Percentiles rank a stretch among this genome's conserved stretches.
Conservation (phyloP, 2,797 vertebrate species). For the Coendou prehensilis region DNA sequence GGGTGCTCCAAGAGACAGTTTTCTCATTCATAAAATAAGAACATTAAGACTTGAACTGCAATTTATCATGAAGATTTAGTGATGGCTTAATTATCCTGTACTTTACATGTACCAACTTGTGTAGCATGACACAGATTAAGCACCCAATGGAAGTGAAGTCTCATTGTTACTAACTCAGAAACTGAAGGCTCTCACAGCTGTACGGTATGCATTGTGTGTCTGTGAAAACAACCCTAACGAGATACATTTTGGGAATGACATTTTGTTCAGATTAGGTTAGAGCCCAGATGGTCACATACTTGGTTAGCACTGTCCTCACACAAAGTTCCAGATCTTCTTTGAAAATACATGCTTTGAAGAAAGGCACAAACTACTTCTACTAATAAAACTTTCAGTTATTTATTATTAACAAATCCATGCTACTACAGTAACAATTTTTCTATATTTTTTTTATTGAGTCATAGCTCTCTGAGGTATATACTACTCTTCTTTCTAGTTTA, state of each 20-base stretch:
- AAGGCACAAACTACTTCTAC: background rate
- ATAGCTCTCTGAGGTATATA: background rate
- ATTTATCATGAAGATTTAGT: slow-evolving; percentile 27
- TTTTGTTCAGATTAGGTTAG: slow-evolving; percentile 80
- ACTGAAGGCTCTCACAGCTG: background rate
- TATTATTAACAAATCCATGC: background rate
- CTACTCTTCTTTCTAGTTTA: background rate
- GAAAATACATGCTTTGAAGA: background rate
- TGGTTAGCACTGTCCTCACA: slow-evolving; percentile 78
- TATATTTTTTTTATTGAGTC: background rate
- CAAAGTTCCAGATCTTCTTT: background rate
- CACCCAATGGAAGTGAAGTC: background rate
- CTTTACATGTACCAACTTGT: background rate
- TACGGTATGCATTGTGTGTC: background rate
- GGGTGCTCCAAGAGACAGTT: background rate
- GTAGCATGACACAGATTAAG: background rate
- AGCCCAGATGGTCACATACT: slow-evolving; percentile 77
- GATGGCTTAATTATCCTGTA: background rate
- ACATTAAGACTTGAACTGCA: background rate
- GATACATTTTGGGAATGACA: slow-evolving; percentile 65
- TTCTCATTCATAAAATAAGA: background rate
- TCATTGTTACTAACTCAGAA: slow-evolving; percentile 26
- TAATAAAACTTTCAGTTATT: slow-evolving; percentile 24
- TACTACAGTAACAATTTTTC: background rate
- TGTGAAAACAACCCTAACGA: slow-evolving; percentile 20